These are phyloP conservation scores for Aphelinus atriplicis DNA, from an alignment of 1,140 invertebrate species.

Conservation along the genomic window DNA sequence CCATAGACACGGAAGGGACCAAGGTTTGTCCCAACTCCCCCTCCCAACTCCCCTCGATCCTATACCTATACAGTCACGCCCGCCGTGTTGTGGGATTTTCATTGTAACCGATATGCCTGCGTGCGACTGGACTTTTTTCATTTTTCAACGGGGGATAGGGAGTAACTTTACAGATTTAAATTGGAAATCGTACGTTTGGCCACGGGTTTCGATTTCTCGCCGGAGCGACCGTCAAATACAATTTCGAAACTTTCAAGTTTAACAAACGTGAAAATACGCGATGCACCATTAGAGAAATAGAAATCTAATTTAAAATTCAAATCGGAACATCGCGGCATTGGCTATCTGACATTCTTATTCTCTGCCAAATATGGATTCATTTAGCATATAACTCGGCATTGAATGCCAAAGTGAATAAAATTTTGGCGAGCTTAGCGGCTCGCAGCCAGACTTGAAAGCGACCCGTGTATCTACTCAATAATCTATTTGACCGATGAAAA, in stretches of 20 bases:
- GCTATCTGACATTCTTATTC: background rate
- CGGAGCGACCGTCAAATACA: background rate
- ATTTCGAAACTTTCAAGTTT: slow-evolving; percentile 10
- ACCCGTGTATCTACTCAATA: background rate
- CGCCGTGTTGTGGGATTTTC: no score
- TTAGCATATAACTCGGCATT: slow-evolving; percentile 5
- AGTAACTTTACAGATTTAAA: background rate
- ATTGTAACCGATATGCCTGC: no score
- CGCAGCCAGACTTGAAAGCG: no score
- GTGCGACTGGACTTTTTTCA: no score
- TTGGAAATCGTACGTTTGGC: background rate
- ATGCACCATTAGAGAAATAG: background rate
- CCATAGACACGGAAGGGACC: slow-evolving; percentile 53
- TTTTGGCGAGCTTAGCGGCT: background rate
- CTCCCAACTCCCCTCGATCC: no score
- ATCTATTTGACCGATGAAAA: background rate
- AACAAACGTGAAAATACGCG: background rate
- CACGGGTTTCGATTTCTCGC: background rate
- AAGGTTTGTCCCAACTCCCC: slow-evolving; percentile 49
- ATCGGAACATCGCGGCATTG: background rate
- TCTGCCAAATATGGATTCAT: background rate
- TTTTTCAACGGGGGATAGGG: background rate
- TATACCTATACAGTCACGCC: no score
- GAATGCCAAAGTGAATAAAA: slow-evolving; percentile 1
- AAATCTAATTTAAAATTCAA: slow-evolving; percentile 13